Conservation (phyloP, 2,113 vertebrate genomes). For the Nettapus auritus region DNA sequence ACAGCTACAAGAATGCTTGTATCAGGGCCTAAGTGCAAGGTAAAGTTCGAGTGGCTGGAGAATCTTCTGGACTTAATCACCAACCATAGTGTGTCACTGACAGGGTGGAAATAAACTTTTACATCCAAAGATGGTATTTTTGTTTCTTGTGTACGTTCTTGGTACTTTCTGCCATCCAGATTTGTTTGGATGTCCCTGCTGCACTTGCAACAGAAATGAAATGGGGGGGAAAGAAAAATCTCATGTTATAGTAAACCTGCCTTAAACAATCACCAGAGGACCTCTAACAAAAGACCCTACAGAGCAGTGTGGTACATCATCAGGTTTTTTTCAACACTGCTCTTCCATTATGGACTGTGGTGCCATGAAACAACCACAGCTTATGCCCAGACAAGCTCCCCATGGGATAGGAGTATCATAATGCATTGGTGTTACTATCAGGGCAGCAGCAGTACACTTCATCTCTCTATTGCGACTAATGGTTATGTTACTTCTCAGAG, state of each 20-base stretch:
- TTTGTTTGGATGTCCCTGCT: not conserved
- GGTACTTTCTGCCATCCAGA: not conserved
- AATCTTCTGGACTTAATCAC: constrained; percentile 18
- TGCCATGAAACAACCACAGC: not conserved
- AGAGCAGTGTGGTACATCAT: not conserved
- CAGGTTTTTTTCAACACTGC: not conserved
- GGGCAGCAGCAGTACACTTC: not conserved
- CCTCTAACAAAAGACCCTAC: not conserved
- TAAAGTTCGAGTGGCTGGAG: constrained; percentile 39
- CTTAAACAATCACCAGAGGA: not conserved
- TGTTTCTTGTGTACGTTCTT: not conserved
- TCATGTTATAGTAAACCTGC: not conserved
- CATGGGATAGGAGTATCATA: not conserved
- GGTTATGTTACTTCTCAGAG: not conserved
- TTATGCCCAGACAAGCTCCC: not conserved
- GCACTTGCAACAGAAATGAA: not conserved
- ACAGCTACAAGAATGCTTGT: not conserved
- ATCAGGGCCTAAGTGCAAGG: constrained; percentile 23
- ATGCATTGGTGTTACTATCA: not conserved
- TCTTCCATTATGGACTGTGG: not conserved
- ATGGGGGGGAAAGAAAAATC: not conserved
- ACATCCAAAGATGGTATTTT: not conserved
- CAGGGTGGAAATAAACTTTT: not conserved
- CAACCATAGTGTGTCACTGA: not conserved
- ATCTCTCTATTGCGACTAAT: not conserved